Conservation (phyloP, 2,888 invertebrate genomes). For the Agrochola lychnidis region DNA sequence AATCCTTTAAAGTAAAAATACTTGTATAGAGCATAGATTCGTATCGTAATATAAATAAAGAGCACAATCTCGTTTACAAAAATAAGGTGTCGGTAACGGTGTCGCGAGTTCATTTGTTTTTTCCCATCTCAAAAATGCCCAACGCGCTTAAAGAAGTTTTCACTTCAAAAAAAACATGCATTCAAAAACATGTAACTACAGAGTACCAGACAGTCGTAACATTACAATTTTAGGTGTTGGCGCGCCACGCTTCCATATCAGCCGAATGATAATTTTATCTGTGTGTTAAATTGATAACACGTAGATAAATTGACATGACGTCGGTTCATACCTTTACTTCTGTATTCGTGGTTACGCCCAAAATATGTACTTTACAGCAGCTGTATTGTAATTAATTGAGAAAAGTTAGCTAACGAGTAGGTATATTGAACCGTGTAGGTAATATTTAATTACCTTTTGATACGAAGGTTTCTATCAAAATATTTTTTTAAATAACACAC, state of each 20-base stretch:
- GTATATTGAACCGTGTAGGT: background rate
- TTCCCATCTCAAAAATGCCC: too few relatives aligned
- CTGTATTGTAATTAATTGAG: background rate
- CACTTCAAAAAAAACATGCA: background rate
- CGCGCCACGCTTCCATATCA: constrained; percentile 73
- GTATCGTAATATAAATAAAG: too few relatives aligned
- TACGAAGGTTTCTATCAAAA: too few relatives aligned
- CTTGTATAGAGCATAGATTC: too few relatives aligned
- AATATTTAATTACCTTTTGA: background rate
- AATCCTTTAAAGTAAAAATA: too few relatives aligned
- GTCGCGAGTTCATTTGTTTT: too few relatives aligned
- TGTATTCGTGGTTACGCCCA: constrained; percentile 57
- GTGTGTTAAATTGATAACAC: constrained; percentile 78
- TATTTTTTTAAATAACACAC: too few relatives aligned
- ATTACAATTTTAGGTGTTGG: constrained; percentile 53
- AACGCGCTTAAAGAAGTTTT: too few relatives aligned
- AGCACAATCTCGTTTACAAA: too few relatives aligned
- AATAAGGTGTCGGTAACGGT: too few relatives aligned
- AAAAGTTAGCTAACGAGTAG: background rate
- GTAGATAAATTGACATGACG: constrained; percentile 78
- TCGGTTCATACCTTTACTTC: constrained; percentile 64
- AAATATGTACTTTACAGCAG: constrained; percentile 44
- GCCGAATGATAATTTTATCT: constrained; percentile 80
- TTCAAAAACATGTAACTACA: constrained; percentile 21
- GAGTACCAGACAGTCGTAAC: constrained; percentile 49